A percentile compares a stretch with the other conserved stretches of the same genome.
Conservation (phyloP, 2,113 vertebrate species). For the Coptodon bakossiorum region DNA sequence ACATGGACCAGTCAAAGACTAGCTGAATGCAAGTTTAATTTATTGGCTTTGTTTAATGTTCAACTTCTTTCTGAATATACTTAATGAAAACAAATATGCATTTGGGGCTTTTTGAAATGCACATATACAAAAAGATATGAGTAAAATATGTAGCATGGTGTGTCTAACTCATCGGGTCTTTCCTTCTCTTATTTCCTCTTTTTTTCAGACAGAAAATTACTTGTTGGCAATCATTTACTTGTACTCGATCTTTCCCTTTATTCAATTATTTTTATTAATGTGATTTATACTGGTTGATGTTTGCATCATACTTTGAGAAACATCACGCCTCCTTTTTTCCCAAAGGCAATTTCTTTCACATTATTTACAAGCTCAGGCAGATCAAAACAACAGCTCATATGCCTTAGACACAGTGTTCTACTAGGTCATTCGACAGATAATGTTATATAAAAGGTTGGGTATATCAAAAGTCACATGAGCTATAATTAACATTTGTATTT, state of each 20-base stretch:
- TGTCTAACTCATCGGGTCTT: not conserved
- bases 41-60: not conserved
- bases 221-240: not conserved
- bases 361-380: not conserved
- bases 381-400: not conserved
- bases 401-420: not conserved
- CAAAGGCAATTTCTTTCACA: not conserved
- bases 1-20: not conserved
- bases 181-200: not conserved
- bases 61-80: not conserved
- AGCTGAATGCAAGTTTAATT: not conserved
- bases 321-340: not conserved
- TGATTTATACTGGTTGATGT: not conserved
- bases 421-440: not conserved
- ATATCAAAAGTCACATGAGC: not conserved
- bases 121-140: not conserved
- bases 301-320: not conserved
- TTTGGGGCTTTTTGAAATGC: not conserved
- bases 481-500: not conserved
- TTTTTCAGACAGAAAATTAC: not conserved
- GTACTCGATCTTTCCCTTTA: not conserved
- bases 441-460: not conserved
- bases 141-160: not conserved
- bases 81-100: not conserved
- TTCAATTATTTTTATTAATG: not conserved